A percentile compares a stretch with the other conserved stretches of the same genome.
Evolutionary conservation across 2,888 invertebrate species (phyloP).

Genomic region (Ctena decussata): DNA sequence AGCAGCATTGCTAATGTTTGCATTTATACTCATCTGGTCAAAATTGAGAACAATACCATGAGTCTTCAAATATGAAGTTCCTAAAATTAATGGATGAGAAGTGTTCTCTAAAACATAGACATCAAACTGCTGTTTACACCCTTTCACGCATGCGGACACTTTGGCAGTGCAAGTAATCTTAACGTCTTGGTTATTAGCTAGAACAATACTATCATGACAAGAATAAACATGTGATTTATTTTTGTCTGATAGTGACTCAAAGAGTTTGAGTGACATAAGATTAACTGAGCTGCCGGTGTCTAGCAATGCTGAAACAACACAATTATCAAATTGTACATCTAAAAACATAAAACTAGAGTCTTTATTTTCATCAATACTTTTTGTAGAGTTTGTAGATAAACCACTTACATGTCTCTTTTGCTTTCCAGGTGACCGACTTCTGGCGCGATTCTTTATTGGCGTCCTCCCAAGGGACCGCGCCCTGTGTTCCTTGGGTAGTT

Average conservation of each 20-base stretch:
- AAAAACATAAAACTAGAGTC: slow-evolving; percentile 33
- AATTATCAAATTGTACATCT: background rate
- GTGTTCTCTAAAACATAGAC: slow-evolving; percentile 35
- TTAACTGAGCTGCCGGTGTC: slow-evolving; percentile 35
- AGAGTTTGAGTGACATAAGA: background rate
- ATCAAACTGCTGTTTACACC: slow-evolving; percentile 1
- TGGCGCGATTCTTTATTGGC: no score
- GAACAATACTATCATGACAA: background rate
- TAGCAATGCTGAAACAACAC: slow-evolving; percentile 20
- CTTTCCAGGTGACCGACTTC: no score
- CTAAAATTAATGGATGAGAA: slow-evolving; percentile 40
- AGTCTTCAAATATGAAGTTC: slow-evolving; percentile 23
- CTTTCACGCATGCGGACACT: background rate
- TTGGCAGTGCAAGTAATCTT: slow-evolving; percentile 8
- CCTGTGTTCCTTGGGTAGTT: no score
- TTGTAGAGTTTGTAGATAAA: no score
- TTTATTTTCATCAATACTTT: no score
- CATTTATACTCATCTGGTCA: background rate
- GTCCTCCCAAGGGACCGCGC: no score
- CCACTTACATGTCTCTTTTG: no score
- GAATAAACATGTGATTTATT: background rate
- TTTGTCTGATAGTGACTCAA: no score
- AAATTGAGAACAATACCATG: background rate
- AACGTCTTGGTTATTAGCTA: slow-evolving; percentile 30
- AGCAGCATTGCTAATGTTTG: background rate